phyloP scores from a whole-genome alignment of 1,140 invertebrate species.

The Aphelenchoides besseyi region DNA sequence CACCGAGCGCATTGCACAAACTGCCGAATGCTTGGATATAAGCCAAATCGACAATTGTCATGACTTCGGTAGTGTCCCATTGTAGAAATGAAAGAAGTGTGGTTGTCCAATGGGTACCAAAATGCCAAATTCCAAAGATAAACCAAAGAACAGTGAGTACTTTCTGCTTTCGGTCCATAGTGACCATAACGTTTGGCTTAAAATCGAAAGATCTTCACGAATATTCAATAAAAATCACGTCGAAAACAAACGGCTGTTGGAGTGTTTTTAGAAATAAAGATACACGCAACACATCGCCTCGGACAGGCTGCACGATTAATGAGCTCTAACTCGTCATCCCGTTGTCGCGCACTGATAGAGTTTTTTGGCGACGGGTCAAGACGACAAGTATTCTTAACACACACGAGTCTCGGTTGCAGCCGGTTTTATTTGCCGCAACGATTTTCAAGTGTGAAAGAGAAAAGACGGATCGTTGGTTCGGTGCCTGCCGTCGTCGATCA shows the following conservation, averaged over 20 bases:
- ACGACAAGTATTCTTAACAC: not conserved
- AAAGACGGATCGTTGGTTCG: too few relatives aligned
- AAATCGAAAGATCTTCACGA: not conserved
- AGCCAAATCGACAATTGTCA: conserved; percentile 61
- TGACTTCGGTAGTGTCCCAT: conserved; percentile 59
- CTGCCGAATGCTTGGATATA: conserved; percentile 62
- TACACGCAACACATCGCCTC: too few relatives aligned
- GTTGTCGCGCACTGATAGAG: too few relatives aligned
- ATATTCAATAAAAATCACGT: not conserved
- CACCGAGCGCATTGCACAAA: conserved; percentile 57
- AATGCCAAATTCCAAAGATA: conserved; percentile 61
- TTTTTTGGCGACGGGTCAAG: not conserved
- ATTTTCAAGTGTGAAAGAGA: not conserved
- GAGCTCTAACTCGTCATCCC: too few relatives aligned
- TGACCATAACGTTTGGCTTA: conserved; percentile 6
- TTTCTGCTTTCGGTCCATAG: conserved; percentile 53
- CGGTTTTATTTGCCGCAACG: not conserved
- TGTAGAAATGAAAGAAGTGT: conserved; percentile 61
- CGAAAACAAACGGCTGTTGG: not conserved
- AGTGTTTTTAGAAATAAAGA: too few relatives aligned
- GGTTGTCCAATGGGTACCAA: conserved; percentile 62
- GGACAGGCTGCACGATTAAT: too few relatives aligned
- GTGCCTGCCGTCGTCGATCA: too few relatives aligned
- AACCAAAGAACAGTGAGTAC: conserved; percentile 54
- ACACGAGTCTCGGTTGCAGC: not conserved